These are phyloP conservation scores for Caenorhabditis sinica DNA, from an alignment of 2,888 invertebrate genomes.

Conservation along the genomic window DNA sequence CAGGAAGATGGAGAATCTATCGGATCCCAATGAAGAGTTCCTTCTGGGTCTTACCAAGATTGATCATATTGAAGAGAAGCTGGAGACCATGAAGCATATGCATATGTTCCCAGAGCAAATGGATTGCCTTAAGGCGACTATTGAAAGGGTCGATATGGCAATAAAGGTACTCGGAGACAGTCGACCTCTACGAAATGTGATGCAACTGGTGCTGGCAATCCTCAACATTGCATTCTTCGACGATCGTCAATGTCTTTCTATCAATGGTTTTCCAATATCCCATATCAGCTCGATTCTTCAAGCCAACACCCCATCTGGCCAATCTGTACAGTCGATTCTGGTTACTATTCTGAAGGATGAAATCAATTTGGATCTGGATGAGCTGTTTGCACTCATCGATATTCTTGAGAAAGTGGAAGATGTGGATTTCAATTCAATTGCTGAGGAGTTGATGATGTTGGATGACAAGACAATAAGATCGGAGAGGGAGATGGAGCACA, in stretches of 20 bases:
- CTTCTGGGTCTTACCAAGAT: constrained; percentile 75
- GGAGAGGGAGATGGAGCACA: constrained; percentile 63
- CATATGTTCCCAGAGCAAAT: constrained; percentile 66
- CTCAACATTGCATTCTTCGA: constrained; percentile 62
- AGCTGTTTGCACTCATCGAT: constrained; percentile 70
- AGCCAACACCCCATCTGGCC: constrained; percentile 41
- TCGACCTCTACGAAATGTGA: constrained; percentile 65
- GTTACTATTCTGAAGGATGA: constrained; percentile 70
- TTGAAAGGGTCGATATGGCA: constrained; percentile 33
- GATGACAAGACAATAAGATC: constrained; percentile 58
- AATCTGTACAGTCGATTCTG: constrained; percentile 46
- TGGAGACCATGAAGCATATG: constrained; percentile 77
- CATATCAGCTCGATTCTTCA: constrained; percentile 33
- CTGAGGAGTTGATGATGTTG: constrained; percentile 29
- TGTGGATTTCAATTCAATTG: constrained; percentile 31
- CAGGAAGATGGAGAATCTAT: constrained; percentile 41
- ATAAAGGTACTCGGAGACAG: constrained; percentile 52
- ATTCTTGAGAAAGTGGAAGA: constrained; percentile 60
- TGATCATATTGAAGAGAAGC: constrained; percentile 79
- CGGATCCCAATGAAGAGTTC: constrained; percentile 62
- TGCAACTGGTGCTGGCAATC: constrained; percentile 63
- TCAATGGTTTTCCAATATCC: constrained; percentile 53
- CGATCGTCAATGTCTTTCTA: constrained; percentile 56
- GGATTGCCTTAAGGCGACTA: constrained; percentile 39
- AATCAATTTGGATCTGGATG: constrained; percentile 72